Percentiles rank a stretch among this genome's conserved stretches.
Evolutionary conservation across 2,888 invertebrate genomes (phyloP).

Genomic region (Cactoblastis cactorum): DNA sequence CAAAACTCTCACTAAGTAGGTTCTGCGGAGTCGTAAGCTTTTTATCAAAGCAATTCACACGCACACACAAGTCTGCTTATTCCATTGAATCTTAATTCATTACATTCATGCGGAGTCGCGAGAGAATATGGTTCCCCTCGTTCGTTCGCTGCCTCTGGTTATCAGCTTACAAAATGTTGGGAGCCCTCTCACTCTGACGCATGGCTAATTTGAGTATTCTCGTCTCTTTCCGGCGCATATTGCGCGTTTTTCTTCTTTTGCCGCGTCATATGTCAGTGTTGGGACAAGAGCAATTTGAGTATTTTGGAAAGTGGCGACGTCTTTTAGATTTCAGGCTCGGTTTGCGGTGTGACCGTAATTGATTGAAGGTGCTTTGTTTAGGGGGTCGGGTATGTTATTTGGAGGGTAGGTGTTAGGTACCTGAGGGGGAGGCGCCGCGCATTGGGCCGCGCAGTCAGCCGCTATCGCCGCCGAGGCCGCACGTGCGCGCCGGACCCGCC

Average conservation of each 20-base stretch:
- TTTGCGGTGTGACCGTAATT: slow-evolving; percentile 53
- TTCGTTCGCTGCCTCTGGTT: slow-evolving; percentile 74
- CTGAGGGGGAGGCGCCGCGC: slow-evolving; percentile 61
- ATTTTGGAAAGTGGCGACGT: slow-evolving; percentile 49
- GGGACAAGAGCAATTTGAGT: slow-evolving; percentile 55
- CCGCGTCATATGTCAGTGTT: slow-evolving; percentile 73
- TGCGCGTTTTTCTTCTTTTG: slow-evolving; percentile 79
- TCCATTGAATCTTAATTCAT: slow-evolving; percentile 77
- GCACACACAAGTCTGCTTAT: slow-evolving; percentile 50
- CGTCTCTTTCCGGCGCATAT: slow-evolving; percentile 67
- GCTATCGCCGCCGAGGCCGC: slow-evolving; percentile 52
- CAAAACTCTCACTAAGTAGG: slow-evolving; percentile 12
- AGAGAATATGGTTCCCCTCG: slow-evolving; percentile 77
- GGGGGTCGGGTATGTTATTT: slow-evolving; percentile 59
- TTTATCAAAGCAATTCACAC: slow-evolving; percentile 51
- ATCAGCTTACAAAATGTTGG: slow-evolving; percentile 78
- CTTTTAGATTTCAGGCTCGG: slow-evolving; percentile 33
- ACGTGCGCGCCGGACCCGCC: slow-evolving; percentile 49
- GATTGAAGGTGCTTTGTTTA: slow-evolving; percentile 70
- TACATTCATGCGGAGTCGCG: slow-evolving; percentile 74
- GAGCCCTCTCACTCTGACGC: slow-evolving; percentile 59
- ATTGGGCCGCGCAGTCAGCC: slow-evolving; percentile 65
- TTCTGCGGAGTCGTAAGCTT: slow-evolving; percentile 38
- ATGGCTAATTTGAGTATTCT: slow-evolving; percentile 54
- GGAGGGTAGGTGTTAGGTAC: slow-evolving; percentile 49